Conservation (phyloP, 2,113 vertebrate species). For the Larimichthys polyactis region DNA sequence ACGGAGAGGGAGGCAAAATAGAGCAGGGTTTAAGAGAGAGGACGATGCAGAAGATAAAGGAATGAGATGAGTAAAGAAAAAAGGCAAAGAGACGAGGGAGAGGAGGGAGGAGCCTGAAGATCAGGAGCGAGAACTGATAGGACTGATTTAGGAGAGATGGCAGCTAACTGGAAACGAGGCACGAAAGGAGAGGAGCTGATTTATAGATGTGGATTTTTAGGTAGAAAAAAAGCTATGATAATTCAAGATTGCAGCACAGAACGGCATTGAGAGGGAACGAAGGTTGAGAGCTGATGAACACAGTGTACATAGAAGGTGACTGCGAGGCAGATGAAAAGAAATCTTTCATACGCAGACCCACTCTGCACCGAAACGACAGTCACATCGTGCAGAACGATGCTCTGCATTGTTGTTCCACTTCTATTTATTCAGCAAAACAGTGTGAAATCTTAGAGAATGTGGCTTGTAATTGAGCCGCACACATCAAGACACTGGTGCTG, state of each 20-base stretch:
- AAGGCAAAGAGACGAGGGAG: background rate
- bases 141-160: conserved; percentile 31
- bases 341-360: conserved; percentile 18
- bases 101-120: conserved; percentile 30
- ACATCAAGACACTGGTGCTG: background rate
- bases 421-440: conserved; percentile 24
- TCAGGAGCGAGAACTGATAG: conserved; percentile 27
- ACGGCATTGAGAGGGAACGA: conserved; percentile 13
- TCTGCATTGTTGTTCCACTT: conserved; percentile 27
- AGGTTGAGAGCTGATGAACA: conserved; percentile 22
- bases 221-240: conserved; percentile 20
- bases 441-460: conserved; percentile 1
- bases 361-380: conserved; percentile 10
- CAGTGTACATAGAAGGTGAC: conserved; percentile 23
- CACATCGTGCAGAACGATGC: background rate
- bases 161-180: conserved; percentile 33
- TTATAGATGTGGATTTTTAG: conserved; percentile 48
- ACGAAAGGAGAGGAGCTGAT: conserved; percentile 19
- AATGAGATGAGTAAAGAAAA: conserved; percentile 32
- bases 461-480: conserved; percentile 15
- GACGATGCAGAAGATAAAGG: conserved; percentile 38
- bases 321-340: conserved; percentile 36
- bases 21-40: conserved; percentile 24
- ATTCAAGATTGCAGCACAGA: conserved; percentile 24
- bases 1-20: conserved; percentile 13